Evolutionary conservation across 2,113 vertebrate genomes (phyloP).

Genomic region (Stegastes partitus): DNA sequence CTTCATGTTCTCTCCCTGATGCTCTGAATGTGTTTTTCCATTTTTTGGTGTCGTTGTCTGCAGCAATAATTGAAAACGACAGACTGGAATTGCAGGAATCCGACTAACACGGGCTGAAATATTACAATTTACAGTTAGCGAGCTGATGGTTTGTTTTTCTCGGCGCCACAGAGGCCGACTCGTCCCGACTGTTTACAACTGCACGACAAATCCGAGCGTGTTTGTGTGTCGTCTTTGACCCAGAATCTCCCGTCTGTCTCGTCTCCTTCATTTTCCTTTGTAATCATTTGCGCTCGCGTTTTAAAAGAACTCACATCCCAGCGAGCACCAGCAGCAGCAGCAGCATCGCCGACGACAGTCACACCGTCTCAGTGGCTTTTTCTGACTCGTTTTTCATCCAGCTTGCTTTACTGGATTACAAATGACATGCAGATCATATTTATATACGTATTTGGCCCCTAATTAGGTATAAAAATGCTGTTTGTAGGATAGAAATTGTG

Average conservation of each 20-base stretch:
- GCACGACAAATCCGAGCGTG: conserved; percentile 40
- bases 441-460: neutral
- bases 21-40: neutral
- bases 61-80: conserved; percentile 54
- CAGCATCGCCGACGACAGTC: conserved; percentile 51
- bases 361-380: conserved; percentile 7
- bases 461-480: neutral
- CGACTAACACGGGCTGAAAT: conserved; percentile 44
- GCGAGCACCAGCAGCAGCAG: conserved; percentile 48
- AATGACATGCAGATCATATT: neutral
- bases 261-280: conserved; percentile 35
- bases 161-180: conserved; percentile 23
- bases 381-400: neutral
- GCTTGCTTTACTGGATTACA: neutral
- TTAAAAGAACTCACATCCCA: conserved; percentile 31
- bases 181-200: conserved; percentile 56
- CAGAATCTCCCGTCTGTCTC: conserved; percentile 48
- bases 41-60: neutral
- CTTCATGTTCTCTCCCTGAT: neutral
- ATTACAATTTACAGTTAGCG: conserved; percentile 52
- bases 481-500: neutral
- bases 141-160: conserved; percentile 45
- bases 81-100: conserved; percentile 60
- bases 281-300: conserved; percentile 33
- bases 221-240: conserved; percentile 46